phyloP scores from a whole-genome alignment of 2,113 vertebrate species.

The Hassar affinis region DNA sequence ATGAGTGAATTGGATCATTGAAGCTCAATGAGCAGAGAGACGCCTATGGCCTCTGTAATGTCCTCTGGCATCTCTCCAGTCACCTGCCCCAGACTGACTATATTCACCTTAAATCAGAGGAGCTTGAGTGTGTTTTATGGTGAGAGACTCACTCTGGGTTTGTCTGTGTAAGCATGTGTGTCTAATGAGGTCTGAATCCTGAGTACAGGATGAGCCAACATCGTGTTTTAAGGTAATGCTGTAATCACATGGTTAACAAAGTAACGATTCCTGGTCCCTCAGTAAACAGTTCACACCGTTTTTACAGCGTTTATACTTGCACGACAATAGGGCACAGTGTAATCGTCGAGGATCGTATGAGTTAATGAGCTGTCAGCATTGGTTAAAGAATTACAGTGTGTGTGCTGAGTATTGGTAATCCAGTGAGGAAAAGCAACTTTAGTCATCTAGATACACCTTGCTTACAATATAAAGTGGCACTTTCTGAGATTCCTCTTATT shows the following conservation, averaged over 20 bases:
- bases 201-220: neutral
- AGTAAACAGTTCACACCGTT: neutral
- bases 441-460: conserved; percentile 14
- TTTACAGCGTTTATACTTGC: no score
- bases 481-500: neutral
- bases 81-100: neutral
- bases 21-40: neutral
- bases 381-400: neutral
- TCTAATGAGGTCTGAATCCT: conserved; percentile 4
- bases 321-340: neutral
- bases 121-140: neutral
- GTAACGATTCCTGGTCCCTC: neutral
- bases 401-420: conserved; percentile 24
- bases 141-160: neutral
- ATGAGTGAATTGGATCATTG: neutral
- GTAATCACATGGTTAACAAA: conserved; percentile 14
- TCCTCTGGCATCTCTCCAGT: neutral
- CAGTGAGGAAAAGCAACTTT: neutral
- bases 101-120: neutral
- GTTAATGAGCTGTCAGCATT: neutral
- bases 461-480: conserved; percentile 1
- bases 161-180: conserved; percentile 8
- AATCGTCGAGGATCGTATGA: neutral
- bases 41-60: neutral
- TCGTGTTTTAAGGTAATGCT: conserved; percentile 6